phyloP scores from a whole-genome alignment of 1,140 invertebrate species.

The Drosophila triauraria region DNA sequence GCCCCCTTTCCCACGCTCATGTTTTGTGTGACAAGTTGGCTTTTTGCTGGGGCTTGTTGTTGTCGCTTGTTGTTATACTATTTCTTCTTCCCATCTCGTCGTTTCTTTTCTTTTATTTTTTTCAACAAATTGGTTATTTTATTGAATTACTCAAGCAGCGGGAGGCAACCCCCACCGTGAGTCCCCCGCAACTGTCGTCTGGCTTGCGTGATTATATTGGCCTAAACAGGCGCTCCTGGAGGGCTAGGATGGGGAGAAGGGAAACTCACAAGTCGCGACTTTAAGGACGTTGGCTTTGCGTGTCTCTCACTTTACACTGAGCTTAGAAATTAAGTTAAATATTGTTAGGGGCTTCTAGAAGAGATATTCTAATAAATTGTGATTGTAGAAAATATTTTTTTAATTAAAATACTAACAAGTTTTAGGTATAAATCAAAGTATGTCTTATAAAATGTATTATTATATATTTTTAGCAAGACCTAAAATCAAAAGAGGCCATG shows the following conservation, averaged over 20 bases:
- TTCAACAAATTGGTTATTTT: conserved; percentile 83
- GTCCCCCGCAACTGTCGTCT: conserved; percentile 16
- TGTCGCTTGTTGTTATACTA: conserved; percentile 46
- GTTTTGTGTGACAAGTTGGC: conserved; percentile 71
- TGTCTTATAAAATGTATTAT: too few relatives aligned
- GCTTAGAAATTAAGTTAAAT: neutral
- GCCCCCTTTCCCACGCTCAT: conserved; percentile 10
- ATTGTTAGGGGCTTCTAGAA: accelerated
- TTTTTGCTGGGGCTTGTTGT: conserved; percentile 58
- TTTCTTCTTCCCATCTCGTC: conserved; percentile 22
- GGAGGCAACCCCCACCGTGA: conserved; percentile 49
- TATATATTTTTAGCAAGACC: too few relatives aligned
- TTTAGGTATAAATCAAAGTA: too few relatives aligned
- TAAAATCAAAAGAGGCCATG: too few relatives aligned
- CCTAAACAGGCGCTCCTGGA: conserved; percentile 54
- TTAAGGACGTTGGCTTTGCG: conserved; percentile 65
- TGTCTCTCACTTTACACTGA: conserved; percentile 35
- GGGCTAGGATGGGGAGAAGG: neutral
- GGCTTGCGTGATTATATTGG: conserved; percentile 74
- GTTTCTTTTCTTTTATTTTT: conserved; percentile 45
- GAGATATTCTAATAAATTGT: neutral
- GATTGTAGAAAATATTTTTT: neutral
- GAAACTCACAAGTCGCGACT: conserved; percentile 45
- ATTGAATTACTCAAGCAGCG: conserved; percentile 83
- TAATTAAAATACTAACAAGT: too few relatives aligned